Evolutionary conservation across 2,888 invertebrate species (phyloP).

Genomic region (Schrankia costaestrigalis): DNA sequence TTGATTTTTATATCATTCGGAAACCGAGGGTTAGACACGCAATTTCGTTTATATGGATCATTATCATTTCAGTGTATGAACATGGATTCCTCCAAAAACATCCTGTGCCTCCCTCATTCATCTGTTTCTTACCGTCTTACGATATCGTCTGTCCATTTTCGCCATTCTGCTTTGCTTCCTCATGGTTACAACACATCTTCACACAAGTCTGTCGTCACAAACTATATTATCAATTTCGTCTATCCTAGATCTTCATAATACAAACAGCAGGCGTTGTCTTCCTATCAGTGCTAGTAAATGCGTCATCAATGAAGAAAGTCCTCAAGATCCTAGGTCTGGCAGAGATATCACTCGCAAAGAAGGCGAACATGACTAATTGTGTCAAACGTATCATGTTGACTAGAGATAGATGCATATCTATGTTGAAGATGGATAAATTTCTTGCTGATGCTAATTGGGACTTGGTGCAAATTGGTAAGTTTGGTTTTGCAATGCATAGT

Average conservation of each 20-base stretch:
- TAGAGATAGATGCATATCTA: constrained; percentile 73
- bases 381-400: constrained; percentile 72
- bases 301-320: constrained; percentile 75
- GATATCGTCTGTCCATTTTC: too few species aligned
- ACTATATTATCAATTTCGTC: too few species aligned
- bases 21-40: too few species aligned
- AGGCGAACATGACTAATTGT: constrained; percentile 79
- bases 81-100: too few species aligned
- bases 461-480: constrained; percentile 66
- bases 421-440: constrained; percentile 83
- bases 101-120: too few species aligned
- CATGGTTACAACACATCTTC: too few species aligned
- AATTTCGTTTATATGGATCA: too few species aligned
- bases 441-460: constrained; percentile 84
- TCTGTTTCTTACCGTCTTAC: too few species aligned
- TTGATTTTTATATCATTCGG: too few species aligned
- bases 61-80: too few species aligned
- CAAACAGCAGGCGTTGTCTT: constrained; percentile 81
- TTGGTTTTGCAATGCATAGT: neutral
- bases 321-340: constrained; percentile 75
- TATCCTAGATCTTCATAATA: constrained; percentile 69
- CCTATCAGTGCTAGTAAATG: constrained; percentile 80
- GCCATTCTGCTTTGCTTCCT: too few species aligned
- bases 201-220: too few species aligned
- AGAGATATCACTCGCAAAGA: constrained; percentile 74